Base-by-base conservation (phyloP, 1,140 invertebrate species). In the Sycobia sp. region DNA sequence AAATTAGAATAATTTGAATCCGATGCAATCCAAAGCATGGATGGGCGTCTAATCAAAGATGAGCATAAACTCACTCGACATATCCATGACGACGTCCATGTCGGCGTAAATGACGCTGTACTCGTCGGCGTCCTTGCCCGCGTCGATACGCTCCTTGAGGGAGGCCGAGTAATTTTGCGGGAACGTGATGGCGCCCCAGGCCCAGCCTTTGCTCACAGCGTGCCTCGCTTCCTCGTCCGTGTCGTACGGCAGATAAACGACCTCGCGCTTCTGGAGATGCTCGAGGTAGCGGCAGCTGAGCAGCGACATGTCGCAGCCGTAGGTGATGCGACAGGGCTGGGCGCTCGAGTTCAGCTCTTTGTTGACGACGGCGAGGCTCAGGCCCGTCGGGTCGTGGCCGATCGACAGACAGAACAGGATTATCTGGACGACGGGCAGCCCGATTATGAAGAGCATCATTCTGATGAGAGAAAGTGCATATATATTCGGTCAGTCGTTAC, bases 351-450 rank as follows among this genome's bases (percentile, higher is more conserved):
- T 84, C 68, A 89, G 79, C 80, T 96, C 94, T 61, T 91, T 81
- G 81, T 96, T 96, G 34, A 96, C 90, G 46, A 97, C 86, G 0
- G 90, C 94, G 50, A 98, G 77, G 62, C 87, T 88, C 3, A 98
- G 83, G 18, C 90, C 89, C 38, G 87, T 86, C 0, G 96, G 95
- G 73, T 96, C 92, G 66, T 91, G 89, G 14, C 96, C 96, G 66
- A 98, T 96, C 22, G 95, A 93, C 47, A 96, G 75, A 80, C 96
- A 98, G 83, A 98, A 98, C 7, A 98, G 83, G 25, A 96, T 86
- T 63, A 97, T 95, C 85, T 98, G 94, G 55, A 94, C 88, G 1
- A 95, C 88, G 0, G 96, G 96, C 47, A 98, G 82, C 25, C 92
- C 90, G 63, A 97, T 91, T 70, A 97, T 93, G 79, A 98, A 97